A percentile compares a stretch with the other conserved stretches of the same genome.
These are phyloP conservation scores for Mormyrops boulengeri DNA, from an alignment of 2,797 vertebrate species.

Conservation along the genomic window DNA sequence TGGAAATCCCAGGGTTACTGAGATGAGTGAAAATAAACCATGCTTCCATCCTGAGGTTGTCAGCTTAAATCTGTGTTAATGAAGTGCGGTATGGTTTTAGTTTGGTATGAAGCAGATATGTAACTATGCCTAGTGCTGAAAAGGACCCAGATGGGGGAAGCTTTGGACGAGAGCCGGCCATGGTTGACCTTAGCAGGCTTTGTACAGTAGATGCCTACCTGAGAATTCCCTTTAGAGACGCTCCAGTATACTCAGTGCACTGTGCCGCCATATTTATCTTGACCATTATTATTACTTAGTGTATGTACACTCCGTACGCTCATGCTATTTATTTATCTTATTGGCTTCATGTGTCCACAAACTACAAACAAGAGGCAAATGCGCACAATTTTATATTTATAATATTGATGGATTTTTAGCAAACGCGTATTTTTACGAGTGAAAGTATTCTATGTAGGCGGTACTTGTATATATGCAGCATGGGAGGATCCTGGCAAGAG, in stretches of 20 bases:
- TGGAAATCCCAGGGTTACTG: background rate
- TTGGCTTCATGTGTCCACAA: background rate
- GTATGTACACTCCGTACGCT: background rate
- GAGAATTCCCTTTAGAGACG: background rate
- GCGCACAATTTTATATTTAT: background rate
- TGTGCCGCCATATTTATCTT: background rate
- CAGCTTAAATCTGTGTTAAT: background rate
- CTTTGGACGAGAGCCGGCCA: background rate
- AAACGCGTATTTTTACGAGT: background rate
- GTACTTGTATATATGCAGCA: background rate
- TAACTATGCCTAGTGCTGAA: conserved; percentile 24
- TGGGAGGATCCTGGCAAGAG: background rate
- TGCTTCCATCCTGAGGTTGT: background rate
- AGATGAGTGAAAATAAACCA: background rate
- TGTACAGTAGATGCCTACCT: background rate
- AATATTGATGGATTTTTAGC: background rate
- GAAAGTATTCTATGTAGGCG: background rate
- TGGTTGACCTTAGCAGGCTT: background rate
- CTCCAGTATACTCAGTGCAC: background rate
- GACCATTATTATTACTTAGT: background rate
- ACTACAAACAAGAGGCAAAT: background rate
- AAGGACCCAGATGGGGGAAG: conserved; percentile 40
- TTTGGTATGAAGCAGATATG: background rate
- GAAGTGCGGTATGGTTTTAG: conserved; percentile 47
- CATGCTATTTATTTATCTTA: background rate